These are phyloP conservation scores for Saccostrea cuccullata DNA, from an alignment of 1,140 invertebrate genomes.

Conservation along the genomic window DNA sequence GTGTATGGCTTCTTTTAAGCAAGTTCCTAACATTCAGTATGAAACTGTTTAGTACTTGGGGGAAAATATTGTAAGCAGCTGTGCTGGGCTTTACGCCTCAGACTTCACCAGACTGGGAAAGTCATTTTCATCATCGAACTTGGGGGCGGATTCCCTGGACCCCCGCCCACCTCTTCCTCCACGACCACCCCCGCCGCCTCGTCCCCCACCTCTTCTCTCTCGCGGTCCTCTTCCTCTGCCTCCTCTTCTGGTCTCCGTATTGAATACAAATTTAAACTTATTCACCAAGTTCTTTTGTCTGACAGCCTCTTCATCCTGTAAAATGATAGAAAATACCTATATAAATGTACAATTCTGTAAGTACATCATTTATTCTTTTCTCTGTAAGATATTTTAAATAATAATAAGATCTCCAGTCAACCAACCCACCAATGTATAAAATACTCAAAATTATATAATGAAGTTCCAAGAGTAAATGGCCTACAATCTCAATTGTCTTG, in stretches of 20 bases:
- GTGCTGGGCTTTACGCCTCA: constrained; percentile 58
- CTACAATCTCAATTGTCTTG: too few relatives aligned
- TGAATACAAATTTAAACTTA: constrained; percentile 59
- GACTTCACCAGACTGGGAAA: constrained; percentile 85
- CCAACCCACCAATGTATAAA: too few relatives aligned
- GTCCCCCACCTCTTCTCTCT: constrained; percentile 60
- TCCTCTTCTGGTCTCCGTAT: constrained; percentile 64
- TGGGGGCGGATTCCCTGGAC: constrained; percentile 86
- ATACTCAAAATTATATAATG: too few relatives aligned
- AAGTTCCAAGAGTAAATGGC: too few relatives aligned
- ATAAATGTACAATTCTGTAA: too few relatives aligned
- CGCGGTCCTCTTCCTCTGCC: constrained; percentile 64
- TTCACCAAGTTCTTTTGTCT: constrained; percentile 39
- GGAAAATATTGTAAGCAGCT: constrained; percentile 42
- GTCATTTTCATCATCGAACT: constrained; percentile 96
- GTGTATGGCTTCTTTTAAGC: constrained; percentile 13
- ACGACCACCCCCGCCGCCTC: constrained; percentile 58
- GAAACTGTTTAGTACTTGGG: constrained; percentile 31
- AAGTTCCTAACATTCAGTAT: constrained; percentile 42
- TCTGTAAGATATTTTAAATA: too few relatives aligned
- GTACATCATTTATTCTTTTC: too few relatives aligned
- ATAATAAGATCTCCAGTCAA: too few relatives aligned
- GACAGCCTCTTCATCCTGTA: constrained; percentile 35
- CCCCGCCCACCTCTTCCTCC: constrained; percentile 55
- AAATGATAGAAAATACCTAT: background rate